Evolutionary conservation across 2,797 vertebrate genomes (phyloP).

Genomic region (Muscicapa comitata): DNA sequence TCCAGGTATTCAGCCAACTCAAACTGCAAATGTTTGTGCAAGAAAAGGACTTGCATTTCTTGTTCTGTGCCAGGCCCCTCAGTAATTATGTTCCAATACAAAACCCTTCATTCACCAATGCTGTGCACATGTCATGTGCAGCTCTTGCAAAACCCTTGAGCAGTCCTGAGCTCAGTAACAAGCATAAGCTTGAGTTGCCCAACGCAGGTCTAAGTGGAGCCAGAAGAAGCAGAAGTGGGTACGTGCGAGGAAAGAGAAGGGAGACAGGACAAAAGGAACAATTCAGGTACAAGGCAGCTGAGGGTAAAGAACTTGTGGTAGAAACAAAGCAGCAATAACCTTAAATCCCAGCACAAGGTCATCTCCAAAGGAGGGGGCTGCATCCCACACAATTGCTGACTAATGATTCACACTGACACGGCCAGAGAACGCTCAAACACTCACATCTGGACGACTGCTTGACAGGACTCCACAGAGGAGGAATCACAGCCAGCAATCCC

Average conservation of each 20-base stretch:
- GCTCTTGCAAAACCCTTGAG: background rate
- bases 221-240: background rate
- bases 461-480: background rate
- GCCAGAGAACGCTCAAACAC: background rate
- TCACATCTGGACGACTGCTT: background rate
- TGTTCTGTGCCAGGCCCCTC: constrained; percentile 39
- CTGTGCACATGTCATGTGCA: background rate
- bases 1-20: constrained; percentile 61
- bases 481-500: background rate
- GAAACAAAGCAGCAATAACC: background rate
- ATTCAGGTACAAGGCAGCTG: background rate
- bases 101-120: constrained; percentile 32
- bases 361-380: background rate
- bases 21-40: constrained; percentile 69
- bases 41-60: constrained; percentile 60
- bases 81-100: constrained; percentile 28
- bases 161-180: background rate
- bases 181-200: background rate
- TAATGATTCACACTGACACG: rapidly evolving
- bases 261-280: background rate
- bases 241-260: background rate
- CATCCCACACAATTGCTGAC: background rate
- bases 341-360: background rate
- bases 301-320: background rate
- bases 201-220: background rate